These are phyloP conservation scores for Parus major DNA, from an alignment of 2,113 vertebrate species.

Conservation along the genomic window DNA sequence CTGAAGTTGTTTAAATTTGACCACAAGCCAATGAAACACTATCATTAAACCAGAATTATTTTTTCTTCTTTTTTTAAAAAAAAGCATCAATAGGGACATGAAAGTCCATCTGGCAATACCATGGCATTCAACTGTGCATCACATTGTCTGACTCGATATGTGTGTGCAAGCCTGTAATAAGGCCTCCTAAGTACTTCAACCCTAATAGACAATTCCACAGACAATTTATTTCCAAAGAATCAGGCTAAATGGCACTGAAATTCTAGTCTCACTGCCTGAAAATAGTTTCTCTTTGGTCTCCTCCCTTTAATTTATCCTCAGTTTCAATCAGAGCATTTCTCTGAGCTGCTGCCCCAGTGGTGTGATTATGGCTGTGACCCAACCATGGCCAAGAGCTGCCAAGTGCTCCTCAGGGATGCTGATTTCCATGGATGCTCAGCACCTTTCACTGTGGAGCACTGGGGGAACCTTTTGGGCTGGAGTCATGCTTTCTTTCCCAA, in stretches of 20 bases:
- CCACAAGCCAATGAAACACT: not conserved
- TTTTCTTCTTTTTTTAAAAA: not conserved
- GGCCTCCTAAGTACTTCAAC: not conserved
- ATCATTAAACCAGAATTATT: not conserved
- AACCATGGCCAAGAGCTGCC: accelerated
- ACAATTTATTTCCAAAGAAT: conserved; percentile 17
- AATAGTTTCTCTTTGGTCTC: conserved; percentile 48
- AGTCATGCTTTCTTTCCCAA: not conserved
- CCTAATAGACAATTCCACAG: not conserved
- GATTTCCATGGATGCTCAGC: not conserved
- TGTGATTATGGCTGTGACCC: not conserved
- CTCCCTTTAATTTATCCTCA: conserved; percentile 57
- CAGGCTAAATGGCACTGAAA: not conserved
- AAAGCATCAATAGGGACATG: not conserved
- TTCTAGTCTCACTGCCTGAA: not conserved
- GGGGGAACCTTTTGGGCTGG: not conserved
- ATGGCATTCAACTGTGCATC: not conserved
- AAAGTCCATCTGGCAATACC: not conserved
- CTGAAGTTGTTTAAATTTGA: not conserved
- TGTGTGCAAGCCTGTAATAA: not conserved
- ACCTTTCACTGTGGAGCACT: not conserved
- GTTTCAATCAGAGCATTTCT: conserved; percentile 16
- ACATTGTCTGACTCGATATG: not conserved
- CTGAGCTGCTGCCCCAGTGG: not conserved
- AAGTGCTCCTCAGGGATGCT: not conserved